phyloP scores from a whole-genome alignment of 2,888 invertebrate genomes.

The Ctenicera cuprea region DNA sequence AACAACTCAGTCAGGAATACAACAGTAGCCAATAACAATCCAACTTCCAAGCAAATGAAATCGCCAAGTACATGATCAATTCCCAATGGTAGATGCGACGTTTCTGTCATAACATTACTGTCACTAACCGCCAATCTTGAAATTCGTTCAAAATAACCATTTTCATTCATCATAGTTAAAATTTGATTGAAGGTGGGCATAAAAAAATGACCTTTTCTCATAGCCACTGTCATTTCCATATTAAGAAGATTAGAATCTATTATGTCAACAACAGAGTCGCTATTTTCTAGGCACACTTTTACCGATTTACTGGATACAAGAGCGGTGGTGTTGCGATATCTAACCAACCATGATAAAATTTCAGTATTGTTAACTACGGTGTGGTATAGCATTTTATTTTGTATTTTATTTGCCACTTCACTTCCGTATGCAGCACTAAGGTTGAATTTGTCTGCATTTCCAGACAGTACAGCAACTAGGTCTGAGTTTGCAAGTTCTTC shows the following conservation, averaged over 20 bases:
- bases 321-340: not conserved
- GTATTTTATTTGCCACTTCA: not conserved
- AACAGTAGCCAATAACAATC: not conserved
- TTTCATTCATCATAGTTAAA: not conserved
- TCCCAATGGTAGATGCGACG: not conserved
- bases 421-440: not conserved
- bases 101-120: not conserved
- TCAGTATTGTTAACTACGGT: not conserved
- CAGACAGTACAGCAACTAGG: not conserved
- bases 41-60: not conserved
- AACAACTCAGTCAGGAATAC: not conserved
- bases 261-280: not conserved
- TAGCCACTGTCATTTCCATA: not conserved
- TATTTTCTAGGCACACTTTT: not conserved
- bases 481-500: not conserved
- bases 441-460: not conserved
- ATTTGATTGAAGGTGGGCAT: not conserved
- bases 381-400: not conserved
- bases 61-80: not conserved
- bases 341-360: not conserved
- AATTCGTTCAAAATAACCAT: not conserved
- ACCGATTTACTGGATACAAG: not conserved
- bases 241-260: not conserved
- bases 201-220: not conserved
- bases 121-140: not conserved